Evolutionary conservation across 2,113 vertebrate genomes (phyloP), one percentile per base, ranked within the genome.

Genomic region (Cettia cetti): DNA sequence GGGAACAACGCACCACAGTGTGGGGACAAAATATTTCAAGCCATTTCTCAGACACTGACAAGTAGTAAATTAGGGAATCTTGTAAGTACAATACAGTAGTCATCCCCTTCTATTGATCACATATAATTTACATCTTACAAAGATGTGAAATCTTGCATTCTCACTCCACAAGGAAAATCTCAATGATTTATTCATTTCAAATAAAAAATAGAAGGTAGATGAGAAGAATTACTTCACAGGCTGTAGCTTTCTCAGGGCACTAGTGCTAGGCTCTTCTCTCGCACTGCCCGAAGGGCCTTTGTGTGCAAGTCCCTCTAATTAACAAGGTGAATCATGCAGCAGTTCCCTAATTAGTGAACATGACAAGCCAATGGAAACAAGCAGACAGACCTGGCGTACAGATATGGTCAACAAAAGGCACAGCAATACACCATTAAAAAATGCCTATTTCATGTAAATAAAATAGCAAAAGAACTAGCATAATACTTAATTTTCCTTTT

Each of bases 141-240:
- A 99, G 98, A 99, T 98, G 98, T 98, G 98, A 99, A 99, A 98
- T 98, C 98, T 98, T 98, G 98, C 98, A 98, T 99, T 99, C 98
- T 98, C 98, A 98, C 98, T 98, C 98, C 95, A 98, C 98, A 98
- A 98, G 98, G 98, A 99, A 98, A 98, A 98, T 98, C 98, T 98
- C 98, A 98, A 99, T 99, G 99, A 99, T 99, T 99, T 99, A 99
- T 99, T 99, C 99, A 99, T 99, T 99, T 99, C 98, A 98, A 98
- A 99, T 98, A 97, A 98, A 98, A 98, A 98, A 98, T 98, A 98
- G 98, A 98, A 99, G 98, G 98, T 99, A 99, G 99, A 99, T 99
- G 98, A 99, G 99, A 99, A 98, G 98, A 98, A 98, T 98, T 98
- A 99, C 99, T 99, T 99, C 99, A 99, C 98, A 99, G 98, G 98